Conservation (phyloP, 2,888 invertebrate species). For the Axea sp. region DNA sequence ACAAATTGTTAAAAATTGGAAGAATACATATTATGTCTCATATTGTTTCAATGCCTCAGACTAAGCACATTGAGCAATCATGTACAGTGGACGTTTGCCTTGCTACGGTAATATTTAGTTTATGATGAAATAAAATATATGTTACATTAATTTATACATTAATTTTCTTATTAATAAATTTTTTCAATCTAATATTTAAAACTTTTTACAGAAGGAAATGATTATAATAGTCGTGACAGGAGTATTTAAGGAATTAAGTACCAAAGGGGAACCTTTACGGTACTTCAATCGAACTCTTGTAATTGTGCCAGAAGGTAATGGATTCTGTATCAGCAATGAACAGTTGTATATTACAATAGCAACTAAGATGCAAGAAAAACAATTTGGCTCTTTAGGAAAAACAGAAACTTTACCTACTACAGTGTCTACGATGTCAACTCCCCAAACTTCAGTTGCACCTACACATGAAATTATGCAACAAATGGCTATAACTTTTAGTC, state of each 20-base stretch:
- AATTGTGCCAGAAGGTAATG: slow-evolving; percentile 88
- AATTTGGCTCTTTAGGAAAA: neutral
- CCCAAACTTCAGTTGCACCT: neutral
- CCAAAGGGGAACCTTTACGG: slow-evolving; percentile 81
- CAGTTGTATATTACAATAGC: slow-evolving; percentile 88
- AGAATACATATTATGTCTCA: slow-evolving; percentile 89
- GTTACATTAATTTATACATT: no score
- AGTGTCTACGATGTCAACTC: neutral
- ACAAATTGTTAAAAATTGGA: slow-evolving; percentile 86
- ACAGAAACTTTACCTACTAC: no score
- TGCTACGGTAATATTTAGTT: slow-evolving; percentile 86
- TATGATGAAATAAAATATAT: slow-evolving; percentile 84
- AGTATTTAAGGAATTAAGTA: slow-evolving; percentile 86
- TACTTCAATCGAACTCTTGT: slow-evolving; percentile 89
- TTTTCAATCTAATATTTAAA: neutral
- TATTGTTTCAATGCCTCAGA: slow-evolving; percentile 90
- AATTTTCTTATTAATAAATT: no score
- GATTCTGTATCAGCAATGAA: slow-evolving; percentile 93
- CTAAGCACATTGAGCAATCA: slow-evolving; percentile 91
- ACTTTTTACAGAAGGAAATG: slow-evolving; percentile 85
- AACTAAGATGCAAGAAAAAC: slow-evolving; percentile 78
- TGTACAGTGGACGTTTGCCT: slow-evolving; percentile 93
- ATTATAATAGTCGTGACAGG: slow-evolving; percentile 92
- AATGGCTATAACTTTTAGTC: slow-evolving; percentile 86
- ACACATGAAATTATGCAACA: slow-evolving; percentile 81